phyloP scores from a whole-genome alignment of 1,140 invertebrate species.

The Heliconius eleuchia region DNA sequence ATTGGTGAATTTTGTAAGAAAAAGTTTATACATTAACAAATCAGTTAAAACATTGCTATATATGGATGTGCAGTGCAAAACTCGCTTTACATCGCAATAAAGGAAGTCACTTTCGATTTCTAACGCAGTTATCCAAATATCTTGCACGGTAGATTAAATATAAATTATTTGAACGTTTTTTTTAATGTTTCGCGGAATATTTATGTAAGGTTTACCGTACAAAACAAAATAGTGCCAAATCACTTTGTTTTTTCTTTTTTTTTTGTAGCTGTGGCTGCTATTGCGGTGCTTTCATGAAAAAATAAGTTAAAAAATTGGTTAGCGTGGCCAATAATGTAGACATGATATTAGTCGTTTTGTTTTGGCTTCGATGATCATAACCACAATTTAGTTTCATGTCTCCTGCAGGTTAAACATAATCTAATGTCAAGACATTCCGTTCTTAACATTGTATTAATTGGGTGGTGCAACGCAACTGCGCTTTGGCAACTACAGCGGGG shows the following conservation, averaged over 20 bases:
- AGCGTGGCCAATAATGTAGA: no score
- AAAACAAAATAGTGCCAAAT: neutral
- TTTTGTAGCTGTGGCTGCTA: neutral
- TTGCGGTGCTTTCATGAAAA: neutral
- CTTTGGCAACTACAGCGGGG: no score
- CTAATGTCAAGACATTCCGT: no score
- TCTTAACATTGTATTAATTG: no score
- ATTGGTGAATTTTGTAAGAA: neutral
- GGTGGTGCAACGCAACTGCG: no score
- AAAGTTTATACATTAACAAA: neutral
- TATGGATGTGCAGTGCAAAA: neutral
- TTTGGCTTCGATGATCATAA: no score
- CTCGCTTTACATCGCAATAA: neutral
- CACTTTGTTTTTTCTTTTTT: neutral
- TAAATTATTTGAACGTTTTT: neutral
- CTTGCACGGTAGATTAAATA: constrained; percentile 4
- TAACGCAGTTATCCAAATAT: constrained; percentile 34
- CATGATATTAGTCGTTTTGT: no score
- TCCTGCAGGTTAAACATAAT: no score
- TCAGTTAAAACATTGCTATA: neutral
- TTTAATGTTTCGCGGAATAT: neutral
- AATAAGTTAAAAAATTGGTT: neutral
- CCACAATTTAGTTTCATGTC: no score
- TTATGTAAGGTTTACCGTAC: neutral
- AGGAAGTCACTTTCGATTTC: constrained; percentile 38